Evolutionary conservation across 2,888 invertebrate species (phyloP).

Genomic region (Sphaerophoria taeniata): DNA sequence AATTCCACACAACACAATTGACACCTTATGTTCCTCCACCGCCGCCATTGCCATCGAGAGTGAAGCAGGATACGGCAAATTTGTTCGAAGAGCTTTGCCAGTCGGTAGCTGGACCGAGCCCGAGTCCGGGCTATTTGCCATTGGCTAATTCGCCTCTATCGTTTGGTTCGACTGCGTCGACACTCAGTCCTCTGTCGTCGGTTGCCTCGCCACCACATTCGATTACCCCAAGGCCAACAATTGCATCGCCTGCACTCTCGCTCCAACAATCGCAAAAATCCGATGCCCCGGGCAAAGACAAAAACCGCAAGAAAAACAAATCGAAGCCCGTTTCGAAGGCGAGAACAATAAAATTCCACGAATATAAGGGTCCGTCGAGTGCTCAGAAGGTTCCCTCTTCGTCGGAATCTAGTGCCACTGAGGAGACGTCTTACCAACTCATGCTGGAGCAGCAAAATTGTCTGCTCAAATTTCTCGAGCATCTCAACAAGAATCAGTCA

Average conservation of each 20-base stretch:
- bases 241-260: conserved; percentile 83
- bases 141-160: conserved; percentile 83
- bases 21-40: conserved; percentile 79
- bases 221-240: conserved; percentile 84
- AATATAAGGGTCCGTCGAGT: conserved; percentile 96
- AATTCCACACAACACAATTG: conserved; percentile 78
- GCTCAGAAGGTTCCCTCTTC: conserved; percentile 86
- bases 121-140: conserved; percentile 83
- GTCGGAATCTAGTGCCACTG: conserved; percentile 82
- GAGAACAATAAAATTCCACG: conserved; percentile 97
- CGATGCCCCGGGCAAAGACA: conserved; percentile 89
- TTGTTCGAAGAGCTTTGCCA: conserved; percentile 86
- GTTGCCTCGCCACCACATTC: conserved; percentile 86
- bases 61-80: conserved; percentile 82
- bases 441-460: conserved; percentile 96
- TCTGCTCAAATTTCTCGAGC: conserved; percentile 93
- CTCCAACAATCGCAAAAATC: conserved; percentile 82
- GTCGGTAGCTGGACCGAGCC: conserved; percentile 83
- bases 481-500: conserved; percentile 91
- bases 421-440: conserved; percentile 94
- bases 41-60: conserved; percentile 76
- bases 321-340: conserved; percentile 91
- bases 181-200: conserved; percentile 87
- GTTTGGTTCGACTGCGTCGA: conserved; percentile 86
- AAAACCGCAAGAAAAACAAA: conserved; percentile 91